These are phyloP conservation scores for Eristalis arbustorum DNA, from an alignment of 2,888 invertebrate species.

Conservation along the genomic window DNA sequence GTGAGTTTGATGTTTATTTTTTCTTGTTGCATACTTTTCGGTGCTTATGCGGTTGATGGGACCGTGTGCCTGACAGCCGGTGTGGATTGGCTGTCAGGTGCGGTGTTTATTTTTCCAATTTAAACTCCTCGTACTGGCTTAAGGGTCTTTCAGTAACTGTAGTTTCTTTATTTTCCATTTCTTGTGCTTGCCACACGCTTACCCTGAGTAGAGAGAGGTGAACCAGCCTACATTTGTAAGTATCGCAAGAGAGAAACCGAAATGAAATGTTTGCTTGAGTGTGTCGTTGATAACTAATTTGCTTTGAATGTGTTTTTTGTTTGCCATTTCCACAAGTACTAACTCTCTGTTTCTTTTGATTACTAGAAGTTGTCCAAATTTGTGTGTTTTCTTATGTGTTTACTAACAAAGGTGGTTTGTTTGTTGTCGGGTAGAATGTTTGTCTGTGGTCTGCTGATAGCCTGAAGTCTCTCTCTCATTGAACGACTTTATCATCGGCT, in stretches of 20 bases:
- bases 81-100: background rate
- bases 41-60: constrained; percentile 8
- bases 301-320: background rate
- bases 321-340: background rate
- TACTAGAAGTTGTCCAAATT: background rate
- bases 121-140: constrained; percentile 68
- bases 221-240: constrained; percentile 80
- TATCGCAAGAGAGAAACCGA: constrained; percentile 70
- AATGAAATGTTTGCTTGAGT: constrained; percentile 2
- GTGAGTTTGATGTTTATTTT: constrained; percentile 79
- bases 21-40: background rate
- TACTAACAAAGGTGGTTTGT: background rate
- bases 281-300: background rate
- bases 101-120: constrained; percentile 36
- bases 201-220: constrained; percentile 79
- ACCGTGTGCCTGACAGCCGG: constrained; percentile 27
- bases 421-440: too few species aligned
- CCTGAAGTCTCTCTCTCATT: too few species aligned
- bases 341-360: background rate
- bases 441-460: too few species aligned
- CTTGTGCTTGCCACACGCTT: constrained; percentile 71
- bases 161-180: constrained; percentile 65
- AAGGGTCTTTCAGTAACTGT: constrained; percentile 72
- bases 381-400: background rate
- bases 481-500: too few species aligned